Evolutionary conservation across 2,888 invertebrate genomes (phyloP), one percentile per base, ranked within the genome.

Genomic region (Sarcophaga variegata): DNA sequence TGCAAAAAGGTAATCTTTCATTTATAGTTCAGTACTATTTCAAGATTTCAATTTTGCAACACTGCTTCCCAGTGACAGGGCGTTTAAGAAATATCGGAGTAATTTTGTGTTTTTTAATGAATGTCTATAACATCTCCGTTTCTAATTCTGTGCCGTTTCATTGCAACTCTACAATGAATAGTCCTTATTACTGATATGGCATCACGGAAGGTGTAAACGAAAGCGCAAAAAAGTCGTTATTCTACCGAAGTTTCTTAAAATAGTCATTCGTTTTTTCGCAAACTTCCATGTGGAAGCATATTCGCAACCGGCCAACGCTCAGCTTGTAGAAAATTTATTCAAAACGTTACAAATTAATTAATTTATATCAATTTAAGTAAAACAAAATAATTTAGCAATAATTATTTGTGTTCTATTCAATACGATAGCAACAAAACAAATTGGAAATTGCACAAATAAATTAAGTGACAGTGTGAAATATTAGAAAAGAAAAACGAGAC

Each of bases 201-300:
- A 62, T 8, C 60, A n/a, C 25, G 6, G 25, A 3, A 17, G 8
- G n/a, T 45, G 66, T 47, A n/a, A 4, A 17, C 60, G 63, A 80
- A 76, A 70, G 49, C 45, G 37, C 47, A 72, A 81, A 81, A 60
- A 72, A 59, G 63, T 77, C 72, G 81, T 81, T 67, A 81, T 25
- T 77, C n/a, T 37, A 12, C 81, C 81, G 81, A 81, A 84, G 66
- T 76, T 5, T 62, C 67, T 67, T 62, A 22, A 81, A 81, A 67
- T 49, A 78, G 49, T 79, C 81, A 87, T 82, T 87, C 87, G 81
- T 86, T 81, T 83, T 88, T 89, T 90, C 89, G 89, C 89, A 89
- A 88, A 89, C 89, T 90, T 90, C 90, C 90, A 90, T 91, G 91
- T 89, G 90, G 90, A 90, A 89, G 88, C 88, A 88, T 72, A 78